These are phyloP conservation scores for Scatophagus argus DNA, from an alignment of 2,113 vertebrate species.

Conservation along the genomic window DNA sequence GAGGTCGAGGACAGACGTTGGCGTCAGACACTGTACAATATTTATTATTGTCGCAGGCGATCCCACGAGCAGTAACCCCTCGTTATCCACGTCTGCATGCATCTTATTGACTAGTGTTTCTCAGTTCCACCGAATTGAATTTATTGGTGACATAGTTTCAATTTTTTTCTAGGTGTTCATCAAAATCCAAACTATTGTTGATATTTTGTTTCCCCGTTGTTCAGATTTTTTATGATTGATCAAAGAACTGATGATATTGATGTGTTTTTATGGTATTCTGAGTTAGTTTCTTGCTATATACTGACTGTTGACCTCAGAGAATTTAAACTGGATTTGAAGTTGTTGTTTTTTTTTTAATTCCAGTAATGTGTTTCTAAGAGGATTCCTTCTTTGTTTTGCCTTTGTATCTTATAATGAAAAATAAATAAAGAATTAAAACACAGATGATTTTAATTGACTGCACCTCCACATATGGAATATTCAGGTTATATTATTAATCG, in stretches of 20 bases:
- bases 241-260: neutral
- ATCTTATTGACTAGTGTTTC: slow-evolving; percentile 21
- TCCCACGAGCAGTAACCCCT: slow-evolving; percentile 24
- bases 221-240: slow-evolving; percentile 62
- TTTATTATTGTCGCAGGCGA: slow-evolving; percentile 51
- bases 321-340: slow-evolving; percentile 44
- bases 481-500: slow-evolving; percentile 14
- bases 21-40: slow-evolving; percentile 74
- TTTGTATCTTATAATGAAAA: slow-evolving; percentile 68
- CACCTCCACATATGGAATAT: slow-evolving; percentile 24
- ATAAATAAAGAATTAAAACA: slow-evolving; percentile 62
- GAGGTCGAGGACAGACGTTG: slow-evolving; percentile 48
- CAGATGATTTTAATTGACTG: neutral
- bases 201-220: slow-evolving; percentile 25
- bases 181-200: slow-evolving; percentile 34
- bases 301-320: slow-evolving; percentile 50
- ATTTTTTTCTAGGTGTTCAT: slow-evolving; percentile 29
- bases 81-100: slow-evolving; percentile 58
- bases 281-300: slow-evolving; percentile 52
- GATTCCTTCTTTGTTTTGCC: slow-evolving; percentile 55
- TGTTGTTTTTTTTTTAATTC: slow-evolving; percentile 36
- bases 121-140: slow-evolving; percentile 16
- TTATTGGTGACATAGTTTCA: slow-evolving; percentile 28
- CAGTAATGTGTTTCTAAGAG: slow-evolving; percentile 63
- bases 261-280: slow-evolving; percentile 57